Evolutionary conservation across 2,888 invertebrate species (phyloP), one percentile per base, ranked within the genome.

Genomic region (Poecilus cupreus): DNA sequence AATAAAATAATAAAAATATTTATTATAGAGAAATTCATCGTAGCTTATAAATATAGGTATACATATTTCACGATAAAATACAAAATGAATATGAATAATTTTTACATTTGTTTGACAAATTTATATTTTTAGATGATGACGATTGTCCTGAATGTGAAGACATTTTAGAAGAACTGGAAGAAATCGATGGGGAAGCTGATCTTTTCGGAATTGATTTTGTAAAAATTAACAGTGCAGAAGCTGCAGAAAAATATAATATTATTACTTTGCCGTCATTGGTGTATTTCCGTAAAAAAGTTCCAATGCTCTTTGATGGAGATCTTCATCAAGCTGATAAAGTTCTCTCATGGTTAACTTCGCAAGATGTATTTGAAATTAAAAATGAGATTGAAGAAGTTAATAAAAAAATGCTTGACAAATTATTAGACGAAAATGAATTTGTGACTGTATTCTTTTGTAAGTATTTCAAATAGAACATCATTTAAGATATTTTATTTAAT

Each of bases 331-430:
- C 95, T 43, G 96, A 96, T 75, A 94, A 94, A 87, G 93, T 97
- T 20, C 90, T 97, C 3, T 93, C 94, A 83, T 97, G 97, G 97
- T 90, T 97, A 51, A 97, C 97, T 24, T 97, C 97, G 68, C 97
- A 97, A 87, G 97, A 97, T 88, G 96, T 97, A 77, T 97, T 97
- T 90, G 97, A 97, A 90, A 95, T 97, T 77, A 97, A 97, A 91
- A 97, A 97, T 87, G 97, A 97, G 92, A 98, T 98, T 87, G 98
- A 98, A 88, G 98, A 98, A 88, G 98, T 98, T 6, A 98, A 98
- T 89, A 94, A 96, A 83, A 97, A 98, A 90, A 98, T 98, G 97
- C 91, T 98, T 86, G 97, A 98, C 87, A 98, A 98, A 90, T 90
- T 98, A 18, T 90, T 98, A 76, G 96, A 97, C 84, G 98, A 98